phyloP scores from a whole-genome alignment of 1,140 invertebrate species.

The Drosophila simulans region DNA sequence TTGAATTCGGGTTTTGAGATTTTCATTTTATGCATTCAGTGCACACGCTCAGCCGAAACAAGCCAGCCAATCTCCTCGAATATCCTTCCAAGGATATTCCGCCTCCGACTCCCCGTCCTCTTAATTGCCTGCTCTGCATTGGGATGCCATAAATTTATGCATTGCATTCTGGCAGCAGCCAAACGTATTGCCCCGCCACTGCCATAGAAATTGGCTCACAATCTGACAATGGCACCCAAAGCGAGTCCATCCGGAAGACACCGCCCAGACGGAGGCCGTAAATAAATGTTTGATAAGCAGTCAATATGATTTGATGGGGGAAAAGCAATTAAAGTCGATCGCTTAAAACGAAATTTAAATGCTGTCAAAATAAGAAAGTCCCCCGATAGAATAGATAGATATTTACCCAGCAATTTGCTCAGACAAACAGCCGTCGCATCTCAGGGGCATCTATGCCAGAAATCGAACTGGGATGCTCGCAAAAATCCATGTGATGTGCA shows the following conservation, averaged over 20 bases:
- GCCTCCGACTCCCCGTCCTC: slow-evolving; percentile 8
- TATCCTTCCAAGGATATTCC: slow-evolving; percentile 14
- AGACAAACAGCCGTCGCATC: neutral
- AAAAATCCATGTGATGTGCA: slow-evolving; percentile 62
- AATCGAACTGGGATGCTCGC: neutral
- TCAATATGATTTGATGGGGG: slow-evolving; percentile 38
- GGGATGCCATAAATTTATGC: slow-evolving; percentile 77
- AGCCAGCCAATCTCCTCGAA: slow-evolving; percentile 65
- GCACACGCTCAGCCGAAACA: slow-evolving; percentile 69
- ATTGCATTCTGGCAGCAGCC: slow-evolving; percentile 67
- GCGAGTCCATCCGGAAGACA: slow-evolving; percentile 11
- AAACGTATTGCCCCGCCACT: slow-evolving; percentile 43
- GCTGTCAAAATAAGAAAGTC: slow-evolving; percentile 1
- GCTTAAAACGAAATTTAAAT: slow-evolving; percentile 23
- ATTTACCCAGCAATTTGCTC: slow-evolving; percentile 20
- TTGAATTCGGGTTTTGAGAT: slow-evolving; percentile 60
- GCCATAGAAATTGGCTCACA: slow-evolving; percentile 10
- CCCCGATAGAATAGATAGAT: neutral
- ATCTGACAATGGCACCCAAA: slow-evolving; percentile 18
- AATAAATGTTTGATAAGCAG: slow-evolving; percentile 79
- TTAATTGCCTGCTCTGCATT: slow-evolving; percentile 70
- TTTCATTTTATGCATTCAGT: slow-evolving; percentile 76
- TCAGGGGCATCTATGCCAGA: neutral
- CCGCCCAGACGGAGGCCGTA: slow-evolving; percentile 42
- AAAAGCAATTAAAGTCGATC: slow-evolving; percentile 36